Base-by-base conservation (phyloP, 2,888 invertebrate genomes). In the Ommatoiulus sabulosus region DNA sequence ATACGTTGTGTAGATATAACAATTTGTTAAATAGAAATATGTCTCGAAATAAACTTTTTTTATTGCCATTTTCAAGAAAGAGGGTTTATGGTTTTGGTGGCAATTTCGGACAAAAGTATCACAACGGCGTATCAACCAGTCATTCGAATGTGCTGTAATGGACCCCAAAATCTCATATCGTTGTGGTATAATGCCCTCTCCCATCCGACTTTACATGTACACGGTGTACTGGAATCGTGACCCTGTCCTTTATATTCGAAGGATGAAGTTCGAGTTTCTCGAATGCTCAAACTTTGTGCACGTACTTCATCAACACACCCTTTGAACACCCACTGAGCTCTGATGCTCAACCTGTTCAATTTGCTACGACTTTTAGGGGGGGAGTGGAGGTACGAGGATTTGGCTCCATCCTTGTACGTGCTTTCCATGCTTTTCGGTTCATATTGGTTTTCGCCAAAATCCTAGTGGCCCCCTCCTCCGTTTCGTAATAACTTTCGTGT, bases 371-470 rank as follows among this genome's bases (percentile, higher is more conserved):
- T 17, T 24, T 72, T 72, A 7, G 0, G 7, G 72, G 24, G n/a
- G 3, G 63, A 63, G n/a, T 17, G 63, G 20, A 24, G 72, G 72
- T 24, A 24, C 6, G n/a, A 15, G 52, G 8, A 17, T 63, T 63
- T 20, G 20, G 20, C 63, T 63, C 20, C 63, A 63, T 17, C 63
- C 24, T 72, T 8, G 72, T 72, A 72, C 72, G 72, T 72, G 72
- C 72, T 72, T 72, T 72, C 72, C 8, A 24, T 72, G 72, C 72
- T 72, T 24, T 72, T 72, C 10, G 72, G 7, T 17, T 72, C 72
- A 24, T 72, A 72, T 72, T 72, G 72, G 72, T 72, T 72, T n/a
- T 72, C 72, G 3, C 72, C 72, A 72, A 72, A 72, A 72, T 72
- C 72, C 8, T 72, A 1, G 72, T 7, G 20, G n/a, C 20, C 7